phyloP scores from a whole-genome alignment of 2,113 vertebrate genomes.

The Anolis carolinensis region DNA sequence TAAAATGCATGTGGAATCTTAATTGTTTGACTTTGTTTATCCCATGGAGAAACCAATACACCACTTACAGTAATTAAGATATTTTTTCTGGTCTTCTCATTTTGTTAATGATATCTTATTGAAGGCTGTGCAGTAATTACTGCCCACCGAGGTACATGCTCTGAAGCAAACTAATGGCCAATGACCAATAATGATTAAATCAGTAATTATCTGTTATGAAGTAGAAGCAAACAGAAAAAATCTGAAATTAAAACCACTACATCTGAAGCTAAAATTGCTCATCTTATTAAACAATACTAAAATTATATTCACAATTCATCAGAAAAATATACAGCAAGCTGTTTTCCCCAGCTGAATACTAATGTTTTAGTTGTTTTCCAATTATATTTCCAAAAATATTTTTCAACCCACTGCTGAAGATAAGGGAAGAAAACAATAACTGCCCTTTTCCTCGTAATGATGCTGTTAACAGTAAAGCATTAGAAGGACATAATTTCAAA shows the following conservation, averaged over 20 bases:
- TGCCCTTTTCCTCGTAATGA: neutral
- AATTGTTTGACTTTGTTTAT: slow-evolving; percentile 74
- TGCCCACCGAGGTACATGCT: slow-evolving; percentile 77
- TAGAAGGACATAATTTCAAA: slow-evolving; percentile 13
- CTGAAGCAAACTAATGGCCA: slow-evolving; percentile 82
- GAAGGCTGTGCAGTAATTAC: slow-evolving; percentile 78
- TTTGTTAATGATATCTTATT: slow-evolving; percentile 82
- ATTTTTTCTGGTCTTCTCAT: slow-evolving; percentile 79
- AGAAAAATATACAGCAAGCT: slow-evolving; percentile 44
- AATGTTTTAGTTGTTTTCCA: slow-evolving; percentile 10
- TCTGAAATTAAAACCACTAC: slow-evolving; percentile 58
- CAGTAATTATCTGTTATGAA: slow-evolving; percentile 77
- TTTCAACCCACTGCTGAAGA: slow-evolving; percentile 14
- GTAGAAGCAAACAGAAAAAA: slow-evolving; percentile 66
- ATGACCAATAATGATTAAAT: slow-evolving; percentile 80
- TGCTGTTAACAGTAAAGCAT: neutral
- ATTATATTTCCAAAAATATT: slow-evolving; percentile 41
- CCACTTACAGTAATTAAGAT: slow-evolving; percentile 79
- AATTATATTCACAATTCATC: slow-evolving; percentile 52
- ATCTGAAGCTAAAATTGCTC: slow-evolving; percentile 65
- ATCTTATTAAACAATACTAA: slow-evolving; percentile 53
- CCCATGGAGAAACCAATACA: slow-evolving; percentile 70
- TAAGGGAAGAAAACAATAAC: neutral
- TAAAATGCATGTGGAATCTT: slow-evolving; percentile 72
- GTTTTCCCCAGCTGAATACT: slow-evolving; percentile 40